Conservation (phyloP, 2,113 vertebrate genomes). For the Corydoras sp. region DNA sequence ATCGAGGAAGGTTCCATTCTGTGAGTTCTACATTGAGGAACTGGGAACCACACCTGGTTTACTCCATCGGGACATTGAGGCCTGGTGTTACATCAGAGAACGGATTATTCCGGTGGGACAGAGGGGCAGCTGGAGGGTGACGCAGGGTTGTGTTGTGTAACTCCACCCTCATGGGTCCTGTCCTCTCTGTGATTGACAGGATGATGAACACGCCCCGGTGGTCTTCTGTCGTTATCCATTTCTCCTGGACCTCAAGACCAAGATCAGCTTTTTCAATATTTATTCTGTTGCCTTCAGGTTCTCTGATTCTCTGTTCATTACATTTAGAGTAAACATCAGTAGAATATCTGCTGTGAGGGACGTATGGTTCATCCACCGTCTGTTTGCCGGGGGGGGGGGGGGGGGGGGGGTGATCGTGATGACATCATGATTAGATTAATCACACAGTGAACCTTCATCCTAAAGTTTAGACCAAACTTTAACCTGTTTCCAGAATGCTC, state of each 20-base stretch:
- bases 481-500: background rate
- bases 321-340: too few relatives aligned
- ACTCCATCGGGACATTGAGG: rapidly evolving
- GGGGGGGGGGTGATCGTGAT: too few relatives aligned
- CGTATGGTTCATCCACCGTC: too few relatives aligned
- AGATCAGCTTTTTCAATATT: constrained; percentile 42
- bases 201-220: constrained; percentile 25
- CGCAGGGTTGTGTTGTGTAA: too few relatives aligned
- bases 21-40: constrained; percentile 59
- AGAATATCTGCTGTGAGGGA: too few relatives aligned
- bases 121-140: background rate
- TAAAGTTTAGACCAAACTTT: background rate
- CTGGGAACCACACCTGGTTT: background rate
- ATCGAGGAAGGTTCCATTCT: constrained; percentile 54
- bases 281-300: constrained; percentile 36
- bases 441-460: too few relatives aligned
- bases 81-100: constrained; percentile 26
- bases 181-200: constrained; percentile 37
- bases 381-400: too few relatives aligned
- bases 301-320: too few relatives aligned
- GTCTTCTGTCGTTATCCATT: constrained; percentile 65
- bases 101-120: constrained; percentile 44
- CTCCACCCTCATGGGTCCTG: too few relatives aligned
- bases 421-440: too few relatives aligned
- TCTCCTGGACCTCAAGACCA: constrained; percentile 49